Percentiles rank a stretch among this genome's conserved stretches.
phyloP scores from a whole-genome alignment of 2,113 vertebrate genomes.

The Strix aluco region DNA sequence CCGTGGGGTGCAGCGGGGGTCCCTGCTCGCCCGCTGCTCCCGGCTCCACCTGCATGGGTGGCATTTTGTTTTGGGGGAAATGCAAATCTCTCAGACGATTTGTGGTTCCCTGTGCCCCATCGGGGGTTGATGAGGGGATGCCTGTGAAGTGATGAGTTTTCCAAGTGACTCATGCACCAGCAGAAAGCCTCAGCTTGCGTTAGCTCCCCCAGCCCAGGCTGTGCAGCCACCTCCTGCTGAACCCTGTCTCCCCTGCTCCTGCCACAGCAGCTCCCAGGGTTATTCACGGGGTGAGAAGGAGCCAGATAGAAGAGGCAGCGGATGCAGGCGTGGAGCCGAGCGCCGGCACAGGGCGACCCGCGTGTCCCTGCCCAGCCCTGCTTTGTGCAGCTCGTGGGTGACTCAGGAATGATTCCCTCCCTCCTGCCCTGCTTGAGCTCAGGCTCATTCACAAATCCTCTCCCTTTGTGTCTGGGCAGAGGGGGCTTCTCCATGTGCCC shows the following conservation, averaged over 20 bases:
- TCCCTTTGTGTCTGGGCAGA: not conserved
- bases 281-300: not conserved
- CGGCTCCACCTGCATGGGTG: accelerated
- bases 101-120: not conserved
- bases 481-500: not conserved
- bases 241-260: accelerated
- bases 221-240: accelerated
- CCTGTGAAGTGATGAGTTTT: not conserved
- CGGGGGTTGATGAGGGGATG: accelerated
- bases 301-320: not conserved
- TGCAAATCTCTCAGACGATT: accelerated
- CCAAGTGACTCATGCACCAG: not conserved
- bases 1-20: accelerated
- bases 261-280: accelerated
- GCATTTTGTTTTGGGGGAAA: not conserved
- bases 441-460: not conserved
- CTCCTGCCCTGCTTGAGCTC: not conserved
- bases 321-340: not conserved
- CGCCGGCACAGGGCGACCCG: accelerated
- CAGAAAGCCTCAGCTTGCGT: accelerated
- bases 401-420: not conserved
- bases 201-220: not conserved
- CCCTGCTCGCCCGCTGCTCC: accelerated
- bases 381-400: not conserved
- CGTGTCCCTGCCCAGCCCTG: not conserved